Evolutionary conservation across 2,888 invertebrate species (phyloP).

Genomic region (Himalopsyche anomala): DNA sequence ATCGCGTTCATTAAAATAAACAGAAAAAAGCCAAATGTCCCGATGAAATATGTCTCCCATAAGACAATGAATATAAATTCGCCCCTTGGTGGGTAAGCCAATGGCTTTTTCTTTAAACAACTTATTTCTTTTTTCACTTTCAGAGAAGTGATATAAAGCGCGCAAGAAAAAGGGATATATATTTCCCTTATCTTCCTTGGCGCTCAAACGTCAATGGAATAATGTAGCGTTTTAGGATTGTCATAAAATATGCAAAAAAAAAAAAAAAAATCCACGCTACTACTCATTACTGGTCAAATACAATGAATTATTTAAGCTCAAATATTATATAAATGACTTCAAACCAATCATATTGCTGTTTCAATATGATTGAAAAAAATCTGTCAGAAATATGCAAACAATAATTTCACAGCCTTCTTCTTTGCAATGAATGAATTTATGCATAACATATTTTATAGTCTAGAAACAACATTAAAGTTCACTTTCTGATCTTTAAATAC

Average conservation of each 20-base stretch:
- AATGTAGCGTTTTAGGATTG: neutral
- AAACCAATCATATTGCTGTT: too few relatives aligned
- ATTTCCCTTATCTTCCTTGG: constrained; percentile 5
- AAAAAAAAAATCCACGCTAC: neutral
- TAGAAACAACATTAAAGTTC: too few relatives aligned
- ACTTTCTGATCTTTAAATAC: too few relatives aligned
- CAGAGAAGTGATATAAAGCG: constrained; percentile 12
- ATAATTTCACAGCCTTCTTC: too few relatives aligned
- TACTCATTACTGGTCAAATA: too few relatives aligned
- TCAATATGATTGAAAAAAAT: too few relatives aligned
- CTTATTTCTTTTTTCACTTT: constrained; percentile 29
- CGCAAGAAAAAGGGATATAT: neutral
- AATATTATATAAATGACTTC: too few relatives aligned
- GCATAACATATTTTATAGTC: too few relatives aligned
- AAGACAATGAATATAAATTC: constrained; percentile 34
- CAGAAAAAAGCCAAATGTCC: constrained; percentile 13
- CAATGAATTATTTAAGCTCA: too few relatives aligned
- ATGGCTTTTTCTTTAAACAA: constrained; percentile 27
- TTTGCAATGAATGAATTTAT: too few relatives aligned
- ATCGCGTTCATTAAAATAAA: constrained; percentile 21
- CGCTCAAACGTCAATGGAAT: constrained; percentile 8
- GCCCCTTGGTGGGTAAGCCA: constrained; percentile 12
- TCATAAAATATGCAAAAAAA: constrained; percentile 14
- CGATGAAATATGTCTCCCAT: constrained; percentile 28
- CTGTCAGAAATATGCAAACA: too few relatives aligned